Conservation (phyloP, 2,888 invertebrate species). For the Lycophotia porphyrea region DNA sequence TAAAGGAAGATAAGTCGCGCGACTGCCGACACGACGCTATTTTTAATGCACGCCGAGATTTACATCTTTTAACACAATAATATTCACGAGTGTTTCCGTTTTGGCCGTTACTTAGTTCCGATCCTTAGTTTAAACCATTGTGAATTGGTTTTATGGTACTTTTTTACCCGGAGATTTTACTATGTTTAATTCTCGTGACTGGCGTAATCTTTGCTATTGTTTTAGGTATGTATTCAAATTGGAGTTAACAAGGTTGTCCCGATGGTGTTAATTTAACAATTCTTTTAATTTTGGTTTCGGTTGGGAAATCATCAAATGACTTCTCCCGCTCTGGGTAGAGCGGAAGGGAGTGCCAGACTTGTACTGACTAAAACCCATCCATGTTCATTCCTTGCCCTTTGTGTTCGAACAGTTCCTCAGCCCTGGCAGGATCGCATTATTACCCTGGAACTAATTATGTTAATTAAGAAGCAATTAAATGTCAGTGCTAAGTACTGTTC, state of each 20-base stretch:
- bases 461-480: conserved; percentile 20
- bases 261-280: background rate
- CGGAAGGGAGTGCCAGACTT: too few relatives aligned
- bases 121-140: background rate
- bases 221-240: background rate
- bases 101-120: too few relatives aligned
- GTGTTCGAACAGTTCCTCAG: too few relatives aligned
- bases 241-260: background rate
- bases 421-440: background rate
- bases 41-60: background rate
- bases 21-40: background rate
- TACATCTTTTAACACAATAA: conserved; percentile 33
- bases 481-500: conserved; percentile 11
- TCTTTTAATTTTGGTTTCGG: too few relatives aligned
- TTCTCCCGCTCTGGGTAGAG: too few relatives aligned
- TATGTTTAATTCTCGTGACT: background rate
- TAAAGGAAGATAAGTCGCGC: background rate
- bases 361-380: too few relatives aligned
- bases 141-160: background rate
- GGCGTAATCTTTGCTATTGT: background rate
- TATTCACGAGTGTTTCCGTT: conserved; percentile 7
- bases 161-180: background rate
- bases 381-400: too few relatives aligned
- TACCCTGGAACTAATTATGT: background rate
- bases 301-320: too few relatives aligned